phyloP scores from a whole-genome alignment of 2,888 invertebrate genomes.

The Buathra laborator region DNA sequence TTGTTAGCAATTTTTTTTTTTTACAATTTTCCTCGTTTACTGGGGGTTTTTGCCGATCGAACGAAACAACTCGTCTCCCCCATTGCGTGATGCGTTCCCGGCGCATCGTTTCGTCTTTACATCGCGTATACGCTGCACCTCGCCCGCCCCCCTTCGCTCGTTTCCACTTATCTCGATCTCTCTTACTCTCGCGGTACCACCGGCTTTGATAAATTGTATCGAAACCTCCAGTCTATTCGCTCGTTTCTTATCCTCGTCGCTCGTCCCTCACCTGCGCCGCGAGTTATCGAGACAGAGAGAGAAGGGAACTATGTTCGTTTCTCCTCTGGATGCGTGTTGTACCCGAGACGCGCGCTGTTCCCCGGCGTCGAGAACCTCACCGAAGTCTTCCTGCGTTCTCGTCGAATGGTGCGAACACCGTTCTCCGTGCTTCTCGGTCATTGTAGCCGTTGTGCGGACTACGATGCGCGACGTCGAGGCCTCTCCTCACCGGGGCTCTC shows the following conservation, averaged over 20 bases:
- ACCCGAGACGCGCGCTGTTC: constrained; percentile 28
- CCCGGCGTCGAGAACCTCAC: constrained; percentile 31
- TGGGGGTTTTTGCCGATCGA: neutral
- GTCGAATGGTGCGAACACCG: constrained; percentile 16
- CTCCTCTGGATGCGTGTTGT: constrained; percentile 34
- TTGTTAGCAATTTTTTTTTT: neutral
- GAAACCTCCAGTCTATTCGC: constrained; percentile 40
- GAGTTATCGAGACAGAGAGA: neutral
- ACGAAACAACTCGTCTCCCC: constrained; percentile 4
- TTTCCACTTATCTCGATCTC: constrained; percentile 17
- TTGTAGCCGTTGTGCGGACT: constrained; percentile 32
- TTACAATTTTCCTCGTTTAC: neutral
- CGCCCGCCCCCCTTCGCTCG: neutral
- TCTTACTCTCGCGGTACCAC: neutral
- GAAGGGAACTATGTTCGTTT: neutral
- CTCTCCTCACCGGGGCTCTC: constrained; percentile 19
- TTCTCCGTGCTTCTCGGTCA: constrained; percentile 2
- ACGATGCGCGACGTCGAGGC: constrained; percentile 2
- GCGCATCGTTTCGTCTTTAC: constrained; percentile 26
- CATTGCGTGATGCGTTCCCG: constrained; percentile 23
- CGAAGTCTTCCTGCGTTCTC: constrained; percentile 20
- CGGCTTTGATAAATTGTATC: constrained; percentile 46
- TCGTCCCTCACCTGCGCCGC: constrained; percentile 12
- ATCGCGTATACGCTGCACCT: neutral
- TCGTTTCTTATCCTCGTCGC: constrained; percentile 20